Conservation (phyloP, 2,888 invertebrate genomes). For the Parochlus steinenii region DNA sequence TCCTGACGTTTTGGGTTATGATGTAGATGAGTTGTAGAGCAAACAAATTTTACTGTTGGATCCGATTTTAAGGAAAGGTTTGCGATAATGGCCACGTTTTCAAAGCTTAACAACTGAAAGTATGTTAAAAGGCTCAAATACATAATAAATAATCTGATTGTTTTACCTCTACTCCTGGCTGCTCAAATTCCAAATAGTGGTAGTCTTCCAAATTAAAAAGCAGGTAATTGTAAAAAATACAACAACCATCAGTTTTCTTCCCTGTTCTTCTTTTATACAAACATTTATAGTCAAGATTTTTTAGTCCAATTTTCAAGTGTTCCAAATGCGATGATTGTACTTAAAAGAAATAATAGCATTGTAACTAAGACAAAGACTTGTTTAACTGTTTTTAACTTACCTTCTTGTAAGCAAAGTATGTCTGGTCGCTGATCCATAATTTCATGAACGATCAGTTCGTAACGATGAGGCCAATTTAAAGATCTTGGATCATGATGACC, state of each 20-base stretch:
- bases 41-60: constrained; percentile 41
- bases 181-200: constrained; percentile 51
- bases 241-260: constrained; percentile 71
- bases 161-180: too few relatives aligned
- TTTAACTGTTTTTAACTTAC: neutral
- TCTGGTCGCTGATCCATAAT: constrained; percentile 34
- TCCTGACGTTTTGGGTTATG: constrained; percentile 85
- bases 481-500: constrained; percentile 35
- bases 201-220: constrained; percentile 49
- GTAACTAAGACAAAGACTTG: neutral
- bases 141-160: too few relatives aligned
- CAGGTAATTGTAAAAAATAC: constrained; percentile 59
- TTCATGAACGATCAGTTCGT: constrained; percentile 32
- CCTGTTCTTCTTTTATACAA: constrained; percentile 75
- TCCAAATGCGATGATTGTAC: constrained; percentile 61
- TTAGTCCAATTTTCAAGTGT: constrained; percentile 39
- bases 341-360: constrained; percentile 26
- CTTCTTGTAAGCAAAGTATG: constrained; percentile 21
- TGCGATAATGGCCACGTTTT: constrained; percentile 73
- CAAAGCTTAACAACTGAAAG: constrained; percentile 58
- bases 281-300: constrained; percentile 47
- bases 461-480: constrained; percentile 56
- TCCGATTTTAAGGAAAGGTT: constrained; percentile 44
- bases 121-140: too few relatives aligned
- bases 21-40: constrained; percentile 87